These are phyloP conservation scores for Menidia beryllina DNA, from an alignment of 2,113 vertebrate genomes.

Conservation along the genomic window DNA sequence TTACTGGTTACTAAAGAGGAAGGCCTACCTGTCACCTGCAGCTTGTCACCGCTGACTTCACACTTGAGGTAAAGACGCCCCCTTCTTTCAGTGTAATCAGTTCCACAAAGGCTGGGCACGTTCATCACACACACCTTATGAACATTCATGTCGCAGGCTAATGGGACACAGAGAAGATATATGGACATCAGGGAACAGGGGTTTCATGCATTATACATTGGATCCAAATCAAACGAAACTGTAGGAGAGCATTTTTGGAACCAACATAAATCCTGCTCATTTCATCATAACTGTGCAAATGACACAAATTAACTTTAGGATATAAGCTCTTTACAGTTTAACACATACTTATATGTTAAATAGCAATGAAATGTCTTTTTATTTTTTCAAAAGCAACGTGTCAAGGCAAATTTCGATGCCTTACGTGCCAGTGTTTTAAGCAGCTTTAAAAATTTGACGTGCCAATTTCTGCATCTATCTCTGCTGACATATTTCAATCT, in stretches of 20 bases:
- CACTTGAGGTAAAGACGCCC: conserved; percentile 93
- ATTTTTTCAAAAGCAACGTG: background rate
- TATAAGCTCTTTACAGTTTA: background rate
- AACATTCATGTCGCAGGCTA: conserved; percentile 98
- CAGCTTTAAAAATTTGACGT: conserved; percentile 16
- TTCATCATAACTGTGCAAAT: background rate
- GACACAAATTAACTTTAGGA: background rate
- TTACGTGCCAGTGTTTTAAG: conserved; percentile 18
- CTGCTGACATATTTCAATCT: conserved; percentile 40
- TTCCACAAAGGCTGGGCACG: conserved; percentile 96
- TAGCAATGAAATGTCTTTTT: background rate
- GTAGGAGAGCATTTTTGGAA: background rate
- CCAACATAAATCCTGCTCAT: background rate
- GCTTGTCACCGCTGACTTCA: conserved; percentile 88
- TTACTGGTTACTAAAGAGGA: background rate
- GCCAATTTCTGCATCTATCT: background rate
- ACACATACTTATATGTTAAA: background rate
- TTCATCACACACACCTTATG: conserved; percentile 97
- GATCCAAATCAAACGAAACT: conserved; percentile 5
- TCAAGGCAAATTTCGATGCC: background rate
- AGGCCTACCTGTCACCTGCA: conserved; percentile 90
- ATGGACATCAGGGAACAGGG: conserved; percentile 4
- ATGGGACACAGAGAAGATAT: conserved; percentile 26
- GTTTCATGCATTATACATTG: background rate
- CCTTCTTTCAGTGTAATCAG: conserved; percentile 93